Conservation (phyloP, 2,113 vertebrate species). For the Stercorarius parasiticus region DNA sequence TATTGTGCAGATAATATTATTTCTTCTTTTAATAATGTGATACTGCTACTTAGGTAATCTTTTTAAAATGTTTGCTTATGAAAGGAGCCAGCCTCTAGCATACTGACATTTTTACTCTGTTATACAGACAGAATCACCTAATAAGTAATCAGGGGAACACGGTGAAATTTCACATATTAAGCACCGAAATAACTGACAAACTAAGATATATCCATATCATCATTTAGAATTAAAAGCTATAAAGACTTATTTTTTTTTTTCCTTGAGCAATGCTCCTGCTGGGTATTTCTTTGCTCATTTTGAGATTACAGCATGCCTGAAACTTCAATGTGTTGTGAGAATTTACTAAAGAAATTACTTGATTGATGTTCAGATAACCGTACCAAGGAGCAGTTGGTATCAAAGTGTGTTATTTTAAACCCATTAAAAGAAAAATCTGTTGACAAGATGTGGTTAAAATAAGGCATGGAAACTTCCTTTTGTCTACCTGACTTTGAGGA, state of each 20-base stretch:
- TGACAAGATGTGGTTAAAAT: neutral
- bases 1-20: neutral
- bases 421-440: neutral
- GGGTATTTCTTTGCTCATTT: neutral
- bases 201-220: neutral
- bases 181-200: neutral
- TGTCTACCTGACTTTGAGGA: neutral
- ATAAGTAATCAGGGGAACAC: neutral
- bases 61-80: neutral
- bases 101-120: neutral
- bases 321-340: neutral
- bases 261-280: neutral
- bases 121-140: neutral
- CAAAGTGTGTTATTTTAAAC: neutral
- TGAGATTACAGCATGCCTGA: neutral
- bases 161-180: neutral
- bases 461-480: neutral
- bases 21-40: neutral
- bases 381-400: neutral
- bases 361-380: neutral
- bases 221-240: neutral
- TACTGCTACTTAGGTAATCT: neutral
- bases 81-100: neutral
- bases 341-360: neutral
- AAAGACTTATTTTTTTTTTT: neutral